A percentile compares a stretch with the other conserved stretches of the same genome.
Conservation (phyloP, 2,888 invertebrate genomes). For the Ochropleura plecta region DNA sequence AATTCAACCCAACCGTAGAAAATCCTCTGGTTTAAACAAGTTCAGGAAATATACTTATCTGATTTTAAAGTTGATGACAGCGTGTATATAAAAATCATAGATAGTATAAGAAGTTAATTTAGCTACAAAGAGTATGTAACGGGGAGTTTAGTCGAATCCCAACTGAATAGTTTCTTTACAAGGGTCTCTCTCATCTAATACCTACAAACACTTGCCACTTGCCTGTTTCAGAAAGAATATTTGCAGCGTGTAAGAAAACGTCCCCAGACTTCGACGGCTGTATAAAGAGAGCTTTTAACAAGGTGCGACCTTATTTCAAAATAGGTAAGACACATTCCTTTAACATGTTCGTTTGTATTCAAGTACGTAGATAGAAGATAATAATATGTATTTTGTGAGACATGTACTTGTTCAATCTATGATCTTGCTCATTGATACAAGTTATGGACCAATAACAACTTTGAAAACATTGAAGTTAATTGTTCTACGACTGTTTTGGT, state of each 20-base stretch:
- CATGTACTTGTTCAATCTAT: conserved; percentile 22
- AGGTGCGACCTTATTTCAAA: conserved; percentile 93
- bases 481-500: background rate
- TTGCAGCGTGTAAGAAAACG: conserved; percentile 91
- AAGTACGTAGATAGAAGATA: background rate
- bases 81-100: no score
- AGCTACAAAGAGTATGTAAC: no score
- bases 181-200: background rate
- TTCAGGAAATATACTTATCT: no score
- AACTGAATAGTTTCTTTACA: background rate
- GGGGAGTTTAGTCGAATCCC: background rate
- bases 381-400: conserved; percentile 8
- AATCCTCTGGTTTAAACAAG: no score
- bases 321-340: conserved; percentile 86
- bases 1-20: no score
- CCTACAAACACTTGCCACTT: background rate
- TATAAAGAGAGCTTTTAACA: conserved; percentile 93
- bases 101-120: no score
- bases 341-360: background rate
- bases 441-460: background rate
- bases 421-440: conserved; percentile 9
- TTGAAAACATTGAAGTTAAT: background rate
- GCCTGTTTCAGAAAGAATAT: conserved; percentile 81
- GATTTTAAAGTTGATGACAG: no score
- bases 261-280: conserved; percentile 93